Percentiles rank a stretch among this genome's conserved stretches.
These are phyloP conservation scores for Pandemis heparana DNA, from an alignment of 2,888 invertebrate species.

Conservation along the genomic window DNA sequence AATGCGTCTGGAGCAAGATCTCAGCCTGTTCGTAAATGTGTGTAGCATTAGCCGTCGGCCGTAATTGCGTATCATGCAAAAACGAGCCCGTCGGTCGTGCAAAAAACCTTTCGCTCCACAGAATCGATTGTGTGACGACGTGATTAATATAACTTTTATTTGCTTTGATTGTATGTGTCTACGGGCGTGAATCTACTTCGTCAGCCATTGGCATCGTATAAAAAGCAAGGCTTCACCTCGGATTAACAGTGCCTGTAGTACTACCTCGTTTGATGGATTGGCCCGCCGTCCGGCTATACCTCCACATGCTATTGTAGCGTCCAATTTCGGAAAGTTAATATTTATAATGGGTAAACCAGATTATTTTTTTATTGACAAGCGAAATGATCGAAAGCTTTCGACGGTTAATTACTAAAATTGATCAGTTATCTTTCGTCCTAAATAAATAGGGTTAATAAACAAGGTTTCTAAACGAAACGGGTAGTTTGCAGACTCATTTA, in stretches of 20 bases:
- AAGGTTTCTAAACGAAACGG: slow-evolving; percentile 21
- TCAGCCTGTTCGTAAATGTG: slow-evolving; percentile 64
- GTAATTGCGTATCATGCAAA: slow-evolving; percentile 78
- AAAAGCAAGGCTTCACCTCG: slow-evolving; percentile 66
- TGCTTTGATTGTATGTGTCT: slow-evolving; percentile 70
- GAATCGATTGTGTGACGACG: slow-evolving; percentile 60
- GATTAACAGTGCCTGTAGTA: slow-evolving; percentile 68
- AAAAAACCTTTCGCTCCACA: slow-evolving; percentile 66
- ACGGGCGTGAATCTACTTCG: slow-evolving; percentile 58
- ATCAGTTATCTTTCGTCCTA: slow-evolving; percentile 6
- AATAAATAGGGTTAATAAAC: slow-evolving; percentile 18
- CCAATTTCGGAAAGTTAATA: slow-evolving; percentile 71
- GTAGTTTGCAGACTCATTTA: slow-evolving; percentile 28
- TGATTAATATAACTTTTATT: slow-evolving; percentile 78
- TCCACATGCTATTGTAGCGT: slow-evolving; percentile 62
- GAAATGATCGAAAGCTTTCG: slow-evolving; percentile 59
- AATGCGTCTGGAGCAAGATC: slow-evolving; percentile 58
- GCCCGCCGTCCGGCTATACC: slow-evolving; percentile 57
- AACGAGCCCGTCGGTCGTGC: slow-evolving; percentile 55
- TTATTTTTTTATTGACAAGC: slow-evolving; percentile 62
- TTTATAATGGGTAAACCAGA: slow-evolving; percentile 62
- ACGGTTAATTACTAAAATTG: slow-evolving; percentile 50
- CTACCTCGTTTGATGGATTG: slow-evolving; percentile 69
- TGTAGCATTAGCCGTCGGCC: slow-evolving; percentile 71
- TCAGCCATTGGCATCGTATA: slow-evolving; percentile 72